Conservation (phyloP, 2,797 vertebrate genomes). For the Macroramphosus scolopax region DNA sequence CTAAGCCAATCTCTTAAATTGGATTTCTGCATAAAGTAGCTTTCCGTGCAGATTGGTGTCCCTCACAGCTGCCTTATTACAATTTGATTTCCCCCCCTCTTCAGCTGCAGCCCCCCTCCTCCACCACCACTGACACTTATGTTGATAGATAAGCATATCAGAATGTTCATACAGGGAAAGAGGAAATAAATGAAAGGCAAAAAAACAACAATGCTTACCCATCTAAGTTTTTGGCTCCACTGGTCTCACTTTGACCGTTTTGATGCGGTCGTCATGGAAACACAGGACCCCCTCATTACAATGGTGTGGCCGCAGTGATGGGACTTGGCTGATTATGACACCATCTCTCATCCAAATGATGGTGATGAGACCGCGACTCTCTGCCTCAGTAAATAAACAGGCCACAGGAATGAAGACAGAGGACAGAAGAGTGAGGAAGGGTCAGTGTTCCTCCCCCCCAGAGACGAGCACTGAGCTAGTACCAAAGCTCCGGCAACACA, state of each 20-base stretch:
- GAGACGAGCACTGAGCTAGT: slow-evolving; percentile 35
- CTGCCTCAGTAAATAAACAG: slow-evolving; percentile 53
- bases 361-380: slow-evolving; percentile 56
- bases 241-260: slow-evolving; percentile 49
- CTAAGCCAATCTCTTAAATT: slow-evolving; percentile 73
- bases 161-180: slow-evolving; percentile 8
- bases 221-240: slow-evolving; percentile 46
- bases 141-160: slow-evolving; percentile 54
- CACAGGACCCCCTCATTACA: slow-evolving; percentile 15
- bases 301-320: slow-evolving; percentile 22
- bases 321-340: slow-evolving; percentile 57
- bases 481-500: slow-evolving; percentile 29
- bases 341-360: slow-evolving; percentile 67
- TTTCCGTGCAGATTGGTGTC: slow-evolving; percentile 65
- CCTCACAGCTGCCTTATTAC: slow-evolving; percentile 63
- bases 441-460: slow-evolving; percentile 14
- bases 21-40: slow-evolving; percentile 72
- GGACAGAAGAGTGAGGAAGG: slow-evolving; percentile 20
- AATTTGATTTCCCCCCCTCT: slow-evolving; percentile 41
- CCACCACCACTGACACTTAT: slow-evolving; percentile 8
- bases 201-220: neutral
- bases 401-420: slow-evolving; percentile 29
- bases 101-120: slow-evolving; percentile 1
- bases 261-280: slow-evolving; percentile 56
- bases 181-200: slow-evolving; percentile 7